phyloP scores from a whole-genome alignment of 2,888 invertebrate species.

The Chymomyza caudatula region DNA sequence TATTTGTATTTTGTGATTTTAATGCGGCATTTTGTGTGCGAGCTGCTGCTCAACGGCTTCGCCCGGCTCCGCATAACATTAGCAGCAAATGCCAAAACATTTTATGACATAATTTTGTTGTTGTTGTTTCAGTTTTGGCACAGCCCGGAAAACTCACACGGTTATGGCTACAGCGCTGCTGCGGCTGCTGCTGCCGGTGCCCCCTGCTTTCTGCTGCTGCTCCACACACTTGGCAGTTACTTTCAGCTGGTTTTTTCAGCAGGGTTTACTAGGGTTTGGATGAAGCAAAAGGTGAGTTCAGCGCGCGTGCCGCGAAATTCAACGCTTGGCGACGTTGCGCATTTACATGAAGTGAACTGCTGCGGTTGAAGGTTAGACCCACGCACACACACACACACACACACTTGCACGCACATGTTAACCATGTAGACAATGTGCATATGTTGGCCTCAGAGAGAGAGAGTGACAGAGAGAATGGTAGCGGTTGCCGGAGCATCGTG shows the following conservation, averaged over 20 bases:
- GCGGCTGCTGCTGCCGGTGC: no score
- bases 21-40: conserved; percentile 58
- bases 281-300: conserved; percentile 1
- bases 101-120: conserved; percentile 68
- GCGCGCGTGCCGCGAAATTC: conserved; percentile 7
- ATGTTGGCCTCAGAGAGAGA: conserved; percentile 6
- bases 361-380: not conserved
- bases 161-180: no score
- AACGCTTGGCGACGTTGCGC: not conserved
- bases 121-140: conserved; percentile 38
- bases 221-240: not conserved
- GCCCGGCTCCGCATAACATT: conserved; percentile 30
- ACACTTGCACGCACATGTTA: not conserved
- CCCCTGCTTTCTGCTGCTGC: not conserved
- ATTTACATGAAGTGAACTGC: conserved; percentile 9
- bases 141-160: not conserved
- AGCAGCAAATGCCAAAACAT: conserved; percentile 52
- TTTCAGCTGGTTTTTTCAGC: conserved; percentile 3
- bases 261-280: not conserved
- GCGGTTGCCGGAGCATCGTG: conserved; percentile 1
- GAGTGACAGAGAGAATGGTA: not conserved
- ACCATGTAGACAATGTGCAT: conserved; percentile 29
- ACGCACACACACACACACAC: not conserved
- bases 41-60: conserved; percentile 7
- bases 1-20: conserved; percentile 70